Conservation (phyloP, 2,888 invertebrate genomes). For the Diogma glabrata region DNA sequence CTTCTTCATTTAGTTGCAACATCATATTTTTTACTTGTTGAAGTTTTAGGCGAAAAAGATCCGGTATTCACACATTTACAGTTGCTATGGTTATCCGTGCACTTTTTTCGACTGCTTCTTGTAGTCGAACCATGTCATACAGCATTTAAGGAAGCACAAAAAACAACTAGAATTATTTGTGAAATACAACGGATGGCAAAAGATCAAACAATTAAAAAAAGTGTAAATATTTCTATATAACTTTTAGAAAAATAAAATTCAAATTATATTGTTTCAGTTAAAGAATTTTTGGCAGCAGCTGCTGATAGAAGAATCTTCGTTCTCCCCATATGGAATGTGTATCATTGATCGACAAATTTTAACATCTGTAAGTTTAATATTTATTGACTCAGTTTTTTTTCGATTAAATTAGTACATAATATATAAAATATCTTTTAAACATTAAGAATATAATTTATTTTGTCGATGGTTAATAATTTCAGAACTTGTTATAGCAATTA, state of each 20-base stretch:
- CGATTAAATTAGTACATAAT: too few relatives aligned
- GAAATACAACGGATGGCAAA: conserved; percentile 32
- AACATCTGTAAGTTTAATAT: conserved; percentile 42
- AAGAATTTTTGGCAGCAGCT: conserved; percentile 36
- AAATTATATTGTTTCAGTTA: conserved; percentile 21
- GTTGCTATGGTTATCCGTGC: conserved; percentile 40
- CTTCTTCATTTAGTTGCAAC: conserved; percentile 44
- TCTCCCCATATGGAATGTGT: conserved; percentile 42
- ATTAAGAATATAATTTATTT: too few relatives aligned
- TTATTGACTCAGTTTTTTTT: too few relatives aligned
- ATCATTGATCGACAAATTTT: conserved; percentile 40
- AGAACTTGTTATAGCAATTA: too few relatives aligned
- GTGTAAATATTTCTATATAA: conserved; percentile 20
- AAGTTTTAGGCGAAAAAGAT: conserved; percentile 34
- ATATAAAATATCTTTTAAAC: too few relatives aligned
- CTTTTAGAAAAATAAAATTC: background rate
- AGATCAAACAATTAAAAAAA: conserved; percentile 32
- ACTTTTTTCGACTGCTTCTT: conserved; percentile 37
- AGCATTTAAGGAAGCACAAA: conserved; percentile 36
- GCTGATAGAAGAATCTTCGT: conserved; percentile 31
- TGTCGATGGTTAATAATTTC: too few relatives aligned
- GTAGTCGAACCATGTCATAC: conserved; percentile 44
- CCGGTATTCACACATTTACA: conserved; percentile 38
- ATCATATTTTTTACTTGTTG: conserved; percentile 42
- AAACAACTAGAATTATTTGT: conserved; percentile 38